These are phyloP conservation scores for Protobothrops flavoviridis DNA, from an alignment of 2,113 vertebrate species.

Conservation along the genomic window DNA sequence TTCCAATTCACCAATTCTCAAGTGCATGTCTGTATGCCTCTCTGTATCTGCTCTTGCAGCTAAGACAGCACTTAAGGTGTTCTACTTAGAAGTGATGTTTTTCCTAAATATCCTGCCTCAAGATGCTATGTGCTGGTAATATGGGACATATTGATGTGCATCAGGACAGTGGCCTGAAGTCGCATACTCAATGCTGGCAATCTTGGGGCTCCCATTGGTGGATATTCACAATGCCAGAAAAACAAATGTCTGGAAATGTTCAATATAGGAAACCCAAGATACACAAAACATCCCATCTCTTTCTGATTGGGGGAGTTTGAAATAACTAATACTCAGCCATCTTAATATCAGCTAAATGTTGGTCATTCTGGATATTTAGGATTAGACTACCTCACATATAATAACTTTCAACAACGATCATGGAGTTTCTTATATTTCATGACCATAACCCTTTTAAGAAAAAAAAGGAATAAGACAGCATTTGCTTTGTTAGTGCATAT, in stretches of 20 bases:
- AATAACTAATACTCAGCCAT: background rate
- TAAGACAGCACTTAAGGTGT: background rate
- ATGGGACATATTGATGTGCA: background rate
- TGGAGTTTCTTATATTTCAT: background rate
- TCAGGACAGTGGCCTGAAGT: background rate
- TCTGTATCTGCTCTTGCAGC: background rate
- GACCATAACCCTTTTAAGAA: background rate
- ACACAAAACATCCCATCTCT: background rate
- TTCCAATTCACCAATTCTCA: background rate
- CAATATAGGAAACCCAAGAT: background rate
- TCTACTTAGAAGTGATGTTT: background rate
- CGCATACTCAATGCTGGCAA: background rate
- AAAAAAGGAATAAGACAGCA: background rate
- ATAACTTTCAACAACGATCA: background rate
- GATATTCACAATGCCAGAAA: background rate
- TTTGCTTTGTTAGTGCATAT: background rate
- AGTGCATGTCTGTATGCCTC: background rate
- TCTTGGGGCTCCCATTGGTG: background rate
- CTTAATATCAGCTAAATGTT: background rate
- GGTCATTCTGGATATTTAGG: background rate
- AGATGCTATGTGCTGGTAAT: background rate
- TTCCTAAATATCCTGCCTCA: background rate
- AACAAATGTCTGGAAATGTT: background rate
- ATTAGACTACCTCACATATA: background rate
- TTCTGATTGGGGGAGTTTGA: background rate